Evolutionary conservation across 2,113 vertebrate species (phyloP).

Genomic region (Pogonocichla stellata): DNA sequence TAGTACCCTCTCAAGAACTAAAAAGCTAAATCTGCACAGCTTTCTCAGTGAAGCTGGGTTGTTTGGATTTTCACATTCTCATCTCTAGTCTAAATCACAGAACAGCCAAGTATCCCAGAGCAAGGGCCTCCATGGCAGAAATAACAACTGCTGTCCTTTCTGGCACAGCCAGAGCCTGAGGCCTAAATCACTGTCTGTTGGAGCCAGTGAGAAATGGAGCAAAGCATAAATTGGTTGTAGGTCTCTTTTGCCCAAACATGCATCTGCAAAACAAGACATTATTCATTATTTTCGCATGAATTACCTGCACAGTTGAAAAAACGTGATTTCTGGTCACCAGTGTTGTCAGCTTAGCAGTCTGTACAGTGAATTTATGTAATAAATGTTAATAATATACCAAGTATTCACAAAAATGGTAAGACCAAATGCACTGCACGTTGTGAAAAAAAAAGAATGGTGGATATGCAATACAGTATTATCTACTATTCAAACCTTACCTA

Average conservation of each 20-base stretch:
- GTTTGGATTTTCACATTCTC: background rate
- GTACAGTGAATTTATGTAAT: constrained; percentile 11
- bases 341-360: constrained; percentile 19
- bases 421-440: constrained; percentile 4
- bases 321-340: constrained; percentile 18
- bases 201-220: background rate
- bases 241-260: background rate
- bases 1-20: background rate
- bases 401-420: background rate
- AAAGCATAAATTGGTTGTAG: background rate
- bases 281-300: background rate
- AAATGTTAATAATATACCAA: background rate
- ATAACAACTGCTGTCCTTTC: background rate
- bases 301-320: background rate
- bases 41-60: background rate
- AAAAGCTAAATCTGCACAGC: background rate
- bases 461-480: background rate
- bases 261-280: background rate
- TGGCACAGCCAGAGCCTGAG: background rate
- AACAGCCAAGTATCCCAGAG: background rate
- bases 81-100: background rate
- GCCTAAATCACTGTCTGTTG: background rate
- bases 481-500: background rate
- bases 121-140: accelerated
- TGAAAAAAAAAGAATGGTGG: background rate